Base-by-base conservation (phyloP, 2,113 vertebrate species). In the Narcine bancroftii region DNA sequence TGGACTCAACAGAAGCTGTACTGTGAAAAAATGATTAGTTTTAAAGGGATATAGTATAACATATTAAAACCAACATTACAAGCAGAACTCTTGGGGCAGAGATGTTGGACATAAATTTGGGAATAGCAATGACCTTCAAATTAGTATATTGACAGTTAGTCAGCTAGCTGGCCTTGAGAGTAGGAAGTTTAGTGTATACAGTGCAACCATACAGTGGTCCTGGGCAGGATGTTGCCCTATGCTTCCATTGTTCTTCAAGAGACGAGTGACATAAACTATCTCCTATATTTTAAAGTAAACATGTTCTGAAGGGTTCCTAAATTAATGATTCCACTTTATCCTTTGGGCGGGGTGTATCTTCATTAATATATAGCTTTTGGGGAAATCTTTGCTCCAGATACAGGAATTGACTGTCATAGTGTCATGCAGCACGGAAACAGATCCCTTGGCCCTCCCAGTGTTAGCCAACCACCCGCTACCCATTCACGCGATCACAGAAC, bases 271-370 rank as follows among this genome's bases (percentile, higher is more conserved):
- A 87, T 87, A 87, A 87, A 60, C 33, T 63, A 60, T 50, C 76
- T 79, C 76, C 76, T 17, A 19, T 17, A 87, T 60, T 87, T 87
- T 60, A 87, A 87, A 87, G 60, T 87, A 87, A 87, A 87, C 53
- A 87, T n/a, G n/a, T n/a, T 33, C 5, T 0, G 53, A 87, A 60
- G n/a, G 21, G 53, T 87, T 87, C 81, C 33, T 15, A 36, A 87
- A 87, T 60, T 3, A 60, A 87, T 87, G 60, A 87, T 63, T 36
- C 56, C 81, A 60, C 53, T 9, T 26, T n/a, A 36, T 42, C 81
- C 81, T 60, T 87, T 87, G 36, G 81, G 81, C 81, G 36, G 53
- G 81, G 29, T 39, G n/a, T 7, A 17, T 33, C 81, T n/a, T 56
- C 3, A 24, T 60, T 7, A 6, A 85, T 17, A 56, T 29, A 36